These are phyloP conservation scores for Girardia tigrina DNA, from an alignment of 2,888 invertebrate genomes.

Conservation along the genomic window DNA sequence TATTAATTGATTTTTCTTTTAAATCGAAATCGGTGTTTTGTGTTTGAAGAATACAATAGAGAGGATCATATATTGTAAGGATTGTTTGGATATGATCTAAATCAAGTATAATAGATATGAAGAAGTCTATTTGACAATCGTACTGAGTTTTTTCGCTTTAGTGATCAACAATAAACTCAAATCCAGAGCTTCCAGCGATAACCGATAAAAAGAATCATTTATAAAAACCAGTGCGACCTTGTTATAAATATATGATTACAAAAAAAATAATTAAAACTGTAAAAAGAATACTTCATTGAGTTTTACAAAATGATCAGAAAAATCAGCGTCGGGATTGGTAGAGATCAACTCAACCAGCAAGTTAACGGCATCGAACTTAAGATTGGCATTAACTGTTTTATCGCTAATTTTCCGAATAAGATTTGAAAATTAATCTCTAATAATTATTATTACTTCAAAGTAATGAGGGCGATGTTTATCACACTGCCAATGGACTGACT, in stretches of 20 bases:
- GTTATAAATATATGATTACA: not conserved
- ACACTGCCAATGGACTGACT: constrained; percentile 8
- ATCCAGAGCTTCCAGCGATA: not conserved
- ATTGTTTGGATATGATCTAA: not conserved
- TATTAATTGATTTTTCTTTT: constrained; percentile 18
- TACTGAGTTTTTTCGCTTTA: not conserved
- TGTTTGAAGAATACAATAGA: not conserved
- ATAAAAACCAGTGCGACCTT: not conserved
- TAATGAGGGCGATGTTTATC: not conserved
- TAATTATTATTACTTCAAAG: not conserved
- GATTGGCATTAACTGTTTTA: not conserved
- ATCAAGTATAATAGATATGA: too few relatives aligned
- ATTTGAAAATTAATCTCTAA: not conserved
- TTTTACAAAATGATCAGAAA: not conserved
- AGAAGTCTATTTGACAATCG: too few relatives aligned
- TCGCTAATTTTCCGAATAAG: constrained; percentile 6
- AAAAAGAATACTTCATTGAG: not conserved
- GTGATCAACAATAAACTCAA: not conserved
- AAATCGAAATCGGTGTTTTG: constrained; percentile 23
- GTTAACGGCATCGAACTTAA: not conserved
- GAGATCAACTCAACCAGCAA: not conserved
- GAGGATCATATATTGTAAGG: not conserved
- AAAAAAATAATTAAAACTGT: not conserved
- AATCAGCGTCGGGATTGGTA: constrained; percentile 7
- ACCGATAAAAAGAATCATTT: constrained; percentile 15